phyloP scores from a whole-genome alignment of 1,140 invertebrate species.

The Diorhabda sublineata region DNA sequence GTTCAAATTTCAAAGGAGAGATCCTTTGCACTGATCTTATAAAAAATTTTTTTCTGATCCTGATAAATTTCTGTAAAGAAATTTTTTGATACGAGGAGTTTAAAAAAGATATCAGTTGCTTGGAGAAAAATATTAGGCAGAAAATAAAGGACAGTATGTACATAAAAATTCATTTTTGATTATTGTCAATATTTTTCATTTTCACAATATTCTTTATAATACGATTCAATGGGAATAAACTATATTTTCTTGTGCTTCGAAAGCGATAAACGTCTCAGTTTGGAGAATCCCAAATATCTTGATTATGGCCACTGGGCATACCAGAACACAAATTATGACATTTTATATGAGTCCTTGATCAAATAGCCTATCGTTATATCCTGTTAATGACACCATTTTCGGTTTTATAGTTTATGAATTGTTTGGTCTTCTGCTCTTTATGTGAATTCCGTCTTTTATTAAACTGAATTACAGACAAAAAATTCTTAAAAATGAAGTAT shows the following conservation, averaged over 20 bases:
- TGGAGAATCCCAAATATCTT: constrained; percentile 2
- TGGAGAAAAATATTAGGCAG: too few species aligned
- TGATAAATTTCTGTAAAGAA: too few species aligned
- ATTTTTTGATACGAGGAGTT: too few species aligned
- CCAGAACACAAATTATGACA: constrained; percentile 2
- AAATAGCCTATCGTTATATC: neutral
- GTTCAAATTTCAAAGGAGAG: too few species aligned
- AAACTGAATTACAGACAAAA: neutral
- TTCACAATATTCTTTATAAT: too few species aligned
- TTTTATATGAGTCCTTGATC: neutral
- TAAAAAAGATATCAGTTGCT: too few species aligned
- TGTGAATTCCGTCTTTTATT: neutral
- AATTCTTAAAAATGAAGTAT: neutral
- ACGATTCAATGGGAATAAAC: too few species aligned
- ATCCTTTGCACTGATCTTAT: too few species aligned
- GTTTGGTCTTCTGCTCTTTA: neutral
- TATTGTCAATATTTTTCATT: too few species aligned
- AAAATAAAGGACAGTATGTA: too few species aligned
- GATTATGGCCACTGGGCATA: constrained; percentile 1
- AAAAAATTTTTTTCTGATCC: too few species aligned
- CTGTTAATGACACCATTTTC: constrained; percentile 2
- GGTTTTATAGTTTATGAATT: constrained; percentile 3
- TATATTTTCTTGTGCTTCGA: neutral
- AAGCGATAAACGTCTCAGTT: neutral
- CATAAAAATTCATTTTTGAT: too few species aligned